Evolutionary conservation across 2,113 vertebrate genomes (phyloP).

Genomic region (Caranx ignobilis): DNA sequence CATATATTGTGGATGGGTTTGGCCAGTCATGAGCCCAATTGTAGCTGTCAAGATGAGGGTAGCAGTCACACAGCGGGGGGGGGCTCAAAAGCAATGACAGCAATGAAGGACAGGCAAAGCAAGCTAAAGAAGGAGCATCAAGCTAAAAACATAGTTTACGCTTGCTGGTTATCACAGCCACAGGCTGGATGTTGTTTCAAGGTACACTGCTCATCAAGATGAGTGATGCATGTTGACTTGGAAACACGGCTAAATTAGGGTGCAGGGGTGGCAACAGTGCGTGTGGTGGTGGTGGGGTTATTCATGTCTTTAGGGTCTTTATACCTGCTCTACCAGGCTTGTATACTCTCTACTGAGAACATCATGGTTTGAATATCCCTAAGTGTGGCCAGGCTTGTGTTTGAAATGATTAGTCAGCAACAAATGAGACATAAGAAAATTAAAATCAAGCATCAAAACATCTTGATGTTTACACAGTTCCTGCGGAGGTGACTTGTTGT

Average conservation of each 20-base stretch:
- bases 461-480: conserved; percentile 13
- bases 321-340: conserved; percentile 19
- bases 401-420: conserved; percentile 18
- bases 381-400: background rate
- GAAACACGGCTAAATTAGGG: conserved; percentile 28
- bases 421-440: conserved; percentile 19
- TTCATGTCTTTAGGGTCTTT: conserved; percentile 14
- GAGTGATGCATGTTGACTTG: conserved; percentile 27
- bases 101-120: conserved; percentile 28
- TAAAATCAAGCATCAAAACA: conserved; percentile 31
- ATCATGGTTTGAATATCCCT: conserved; percentile 1
- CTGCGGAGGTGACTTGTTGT: conserved; percentile 47
- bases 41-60: conserved; percentile 27
- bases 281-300: background rate
- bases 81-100: background rate
- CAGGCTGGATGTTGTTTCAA: conserved; percentile 22
- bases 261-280: background rate
- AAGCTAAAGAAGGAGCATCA: conserved; percentile 21
- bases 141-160: conserved; percentile 15
- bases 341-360: background rate
- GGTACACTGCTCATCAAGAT: conserved; percentile 39
- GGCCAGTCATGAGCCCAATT: conserved; percentile 9
- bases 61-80: conserved; percentile 14
- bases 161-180: conserved; percentile 5
- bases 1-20: conserved; percentile 5